Evolutionary conservation across 2,797 vertebrate species (phyloP).

Genomic region (Psittacula echo): DNA sequence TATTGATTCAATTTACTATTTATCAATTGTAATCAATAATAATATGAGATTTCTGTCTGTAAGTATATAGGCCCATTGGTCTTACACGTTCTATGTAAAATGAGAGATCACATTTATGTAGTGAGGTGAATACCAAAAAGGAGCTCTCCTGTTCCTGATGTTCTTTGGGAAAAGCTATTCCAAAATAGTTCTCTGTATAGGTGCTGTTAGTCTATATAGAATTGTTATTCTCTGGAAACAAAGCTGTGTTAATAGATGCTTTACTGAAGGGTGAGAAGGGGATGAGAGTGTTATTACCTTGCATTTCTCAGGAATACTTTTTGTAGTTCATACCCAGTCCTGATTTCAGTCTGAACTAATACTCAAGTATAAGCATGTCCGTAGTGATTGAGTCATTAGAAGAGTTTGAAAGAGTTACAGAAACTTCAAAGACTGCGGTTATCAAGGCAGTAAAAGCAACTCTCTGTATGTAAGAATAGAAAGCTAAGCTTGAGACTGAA

Average conservation of each 20-base stretch:
- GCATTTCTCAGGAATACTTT: neutral
- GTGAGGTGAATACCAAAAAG: neutral
- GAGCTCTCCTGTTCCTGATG: neutral
- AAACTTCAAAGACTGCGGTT: neutral
- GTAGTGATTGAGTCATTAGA: neutral
- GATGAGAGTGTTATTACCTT: neutral
- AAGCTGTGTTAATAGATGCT: neutral
- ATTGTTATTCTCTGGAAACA: neutral
- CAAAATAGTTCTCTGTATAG: neutral
- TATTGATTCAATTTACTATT: neutral
- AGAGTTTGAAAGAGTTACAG: neutral
- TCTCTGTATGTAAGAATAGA: neutral
- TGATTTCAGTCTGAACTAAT: neutral
- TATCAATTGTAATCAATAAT: neutral
- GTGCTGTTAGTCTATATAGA: neutral
- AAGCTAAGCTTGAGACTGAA: constrained; percentile 19
- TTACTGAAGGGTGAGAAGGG: neutral
- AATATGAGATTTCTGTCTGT: neutral
- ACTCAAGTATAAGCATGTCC: neutral
- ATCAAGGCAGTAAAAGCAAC: neutral
- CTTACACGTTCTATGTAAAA: neutral
- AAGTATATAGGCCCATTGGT: neutral
- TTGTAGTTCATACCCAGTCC: neutral
- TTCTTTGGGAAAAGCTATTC: neutral
- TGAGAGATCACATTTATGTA: neutral